phyloP scores from a whole-genome alignment of 2,888 invertebrate species.

The Pimpla rufipes region DNA sequence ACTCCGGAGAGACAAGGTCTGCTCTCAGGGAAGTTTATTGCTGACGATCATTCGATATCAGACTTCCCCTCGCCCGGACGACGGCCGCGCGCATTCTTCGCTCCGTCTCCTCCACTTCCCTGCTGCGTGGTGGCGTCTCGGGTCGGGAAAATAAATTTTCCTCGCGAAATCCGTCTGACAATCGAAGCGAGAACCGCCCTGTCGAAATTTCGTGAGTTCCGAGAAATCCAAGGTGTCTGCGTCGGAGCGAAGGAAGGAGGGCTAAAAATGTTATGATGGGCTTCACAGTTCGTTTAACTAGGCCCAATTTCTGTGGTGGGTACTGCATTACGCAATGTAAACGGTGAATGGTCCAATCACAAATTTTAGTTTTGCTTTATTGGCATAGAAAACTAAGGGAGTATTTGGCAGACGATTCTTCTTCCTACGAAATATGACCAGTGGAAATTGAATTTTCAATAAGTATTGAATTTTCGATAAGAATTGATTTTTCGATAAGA shows the following conservation, averaged over 20 bases:
- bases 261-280: constrained; percentile 10
- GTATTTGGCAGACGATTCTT: too few relatives aligned
- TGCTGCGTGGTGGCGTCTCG: constrained; percentile 2
- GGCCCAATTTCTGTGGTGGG: neutral
- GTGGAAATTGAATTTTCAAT: too few relatives aligned
- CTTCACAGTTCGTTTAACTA: constrained; percentile 51
- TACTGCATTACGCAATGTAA: neutral
- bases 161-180: constrained; percentile 36
- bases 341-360: too few relatives aligned
- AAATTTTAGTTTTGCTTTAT: too few relatives aligned
- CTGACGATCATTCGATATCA: constrained; percentile 68
- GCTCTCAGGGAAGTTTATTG: constrained; percentile 70
- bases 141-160: constrained; percentile 55
- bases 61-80: constrained; percentile 25
- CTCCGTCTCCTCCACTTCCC: neutral
- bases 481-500: too few relatives aligned
- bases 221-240: neutral
- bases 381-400: too few relatives aligned
- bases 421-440: too few relatives aligned
- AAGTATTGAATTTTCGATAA: too few relatives aligned
- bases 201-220: neutral
- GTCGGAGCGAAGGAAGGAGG: neutral
- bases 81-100: neutral
- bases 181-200: constrained; percentile 27
- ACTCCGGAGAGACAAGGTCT: constrained; percentile 66